Evolutionary conservation across 2,888 invertebrate genomes (phyloP).

Genomic region (Acrobasis consociella): DNA sequence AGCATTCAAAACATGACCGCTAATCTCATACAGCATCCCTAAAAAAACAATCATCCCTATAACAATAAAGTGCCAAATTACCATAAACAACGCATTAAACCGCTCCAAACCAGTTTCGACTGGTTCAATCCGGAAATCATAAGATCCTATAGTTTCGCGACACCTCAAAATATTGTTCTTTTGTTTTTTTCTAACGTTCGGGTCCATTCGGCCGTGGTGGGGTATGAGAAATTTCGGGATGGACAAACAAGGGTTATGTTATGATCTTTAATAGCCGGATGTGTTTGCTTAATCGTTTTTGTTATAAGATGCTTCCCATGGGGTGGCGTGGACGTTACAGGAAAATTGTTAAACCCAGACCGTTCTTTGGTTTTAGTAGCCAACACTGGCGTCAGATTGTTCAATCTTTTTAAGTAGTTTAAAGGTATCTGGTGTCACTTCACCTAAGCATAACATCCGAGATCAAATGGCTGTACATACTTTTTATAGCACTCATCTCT

Average conservation of each 20-base stretch:
- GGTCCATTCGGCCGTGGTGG: constrained; percentile 52
- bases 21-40: constrained; percentile 73
- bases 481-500: no score
- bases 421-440: no score
- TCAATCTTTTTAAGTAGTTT: no score
- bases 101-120: constrained; percentile 62
- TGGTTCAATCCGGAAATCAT: constrained; percentile 70
- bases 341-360: neutral
- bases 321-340: constrained; percentile 14
- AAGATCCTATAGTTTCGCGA: constrained; percentile 64
- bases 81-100: constrained; percentile 79
- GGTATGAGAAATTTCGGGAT: constrained; percentile 45
- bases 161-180: constrained; percentile 65
- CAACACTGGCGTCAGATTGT: no score
- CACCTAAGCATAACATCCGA: no score
- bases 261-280: constrained; percentile 50
- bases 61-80: constrained; percentile 75
- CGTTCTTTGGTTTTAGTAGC: neutral
- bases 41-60: constrained; percentile 53
- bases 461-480: no score
- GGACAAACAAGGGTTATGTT: constrained; percentile 32
- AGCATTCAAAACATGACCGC: constrained; percentile 53
- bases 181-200: constrained; percentile 64
- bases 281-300: constrained; percentile 48
- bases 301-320: constrained; percentile 37